These are phyloP conservation scores for Charanyca ferruginea DNA, from an alignment of 2,888 invertebrate genomes.

Conservation along the genomic window DNA sequence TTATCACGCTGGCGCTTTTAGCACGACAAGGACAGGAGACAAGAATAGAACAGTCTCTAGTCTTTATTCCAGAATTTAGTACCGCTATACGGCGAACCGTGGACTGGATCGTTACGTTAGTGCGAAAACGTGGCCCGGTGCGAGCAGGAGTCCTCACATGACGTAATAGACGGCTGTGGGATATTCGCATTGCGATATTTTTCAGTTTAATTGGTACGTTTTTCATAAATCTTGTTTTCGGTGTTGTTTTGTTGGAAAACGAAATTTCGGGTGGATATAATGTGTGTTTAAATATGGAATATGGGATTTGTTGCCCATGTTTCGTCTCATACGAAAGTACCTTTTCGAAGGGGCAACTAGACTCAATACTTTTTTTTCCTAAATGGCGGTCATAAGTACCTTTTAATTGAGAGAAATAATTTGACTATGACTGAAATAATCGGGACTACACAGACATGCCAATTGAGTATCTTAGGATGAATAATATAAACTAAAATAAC, in stretches of 20 bases:
- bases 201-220: constrained; percentile 21
- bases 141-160: constrained; percentile 28
- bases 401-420: too few species aligned
- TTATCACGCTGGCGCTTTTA: constrained; percentile 36
- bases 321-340: too few species aligned
- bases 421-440: too few species aligned
- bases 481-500: too few species aligned
- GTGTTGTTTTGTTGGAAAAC: background rate
- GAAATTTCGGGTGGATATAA: background rate
- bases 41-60: constrained; percentile 49
- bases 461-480: too few species aligned
- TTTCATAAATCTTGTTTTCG: background rate
- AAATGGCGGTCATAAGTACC: too few species aligned
- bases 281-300: too few species aligned
- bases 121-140: constrained; percentile 39
- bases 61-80: constrained; percentile 55
- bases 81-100: constrained; percentile 39
- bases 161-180: constrained; percentile 32
- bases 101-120: constrained; percentile 57
- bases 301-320: too few species aligned
- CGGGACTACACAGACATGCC: too few species aligned
- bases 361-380: too few species aligned
- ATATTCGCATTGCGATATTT: constrained; percentile 20
- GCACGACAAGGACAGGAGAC: constrained; percentile 52
- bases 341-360: too few species aligned